A percentile compares a stretch with the other conserved stretches of the same genome.
These are phyloP conservation scores for Ameiurus melas DNA, from an alignment of 2,113 vertebrate species.

Conservation along the genomic window DNA sequence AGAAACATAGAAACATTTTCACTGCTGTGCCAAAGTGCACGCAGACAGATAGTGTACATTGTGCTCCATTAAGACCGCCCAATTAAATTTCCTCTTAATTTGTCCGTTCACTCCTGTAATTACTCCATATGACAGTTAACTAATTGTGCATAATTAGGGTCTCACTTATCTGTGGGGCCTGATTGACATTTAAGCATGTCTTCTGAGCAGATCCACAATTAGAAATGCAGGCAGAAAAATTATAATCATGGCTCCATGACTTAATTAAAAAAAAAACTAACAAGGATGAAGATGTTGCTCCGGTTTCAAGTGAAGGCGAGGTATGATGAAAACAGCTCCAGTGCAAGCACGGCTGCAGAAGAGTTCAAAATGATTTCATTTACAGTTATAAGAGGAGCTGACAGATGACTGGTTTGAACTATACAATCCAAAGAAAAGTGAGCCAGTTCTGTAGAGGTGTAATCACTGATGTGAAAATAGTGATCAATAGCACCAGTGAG, in stretches of 20 bases:
- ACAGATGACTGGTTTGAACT: neutral
- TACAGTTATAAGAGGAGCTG: neutral
- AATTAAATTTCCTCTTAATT: conserved; percentile 63
- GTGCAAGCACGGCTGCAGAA: neutral
- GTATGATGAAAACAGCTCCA: neutral
- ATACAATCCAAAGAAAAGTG: neutral
- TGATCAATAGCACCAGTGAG: conserved; percentile 44
- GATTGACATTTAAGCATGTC: conserved; percentile 65
- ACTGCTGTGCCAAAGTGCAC: conserved; percentile 8
- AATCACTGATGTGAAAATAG: conserved; percentile 33
- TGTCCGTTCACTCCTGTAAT: conserved; percentile 59
- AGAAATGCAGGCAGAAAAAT: conserved; percentile 55
- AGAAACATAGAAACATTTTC: neutral
- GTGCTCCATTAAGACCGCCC: conserved; percentile 54
- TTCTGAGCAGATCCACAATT: conserved; percentile 59
- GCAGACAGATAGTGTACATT: conserved; percentile 24
- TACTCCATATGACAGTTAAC: conserved; percentile 60
- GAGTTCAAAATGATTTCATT: neutral
- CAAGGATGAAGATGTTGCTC: conserved; percentile 40
- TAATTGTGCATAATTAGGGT: conserved; percentile 66
- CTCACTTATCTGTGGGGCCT: conserved; percentile 57
- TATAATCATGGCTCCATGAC: conserved; percentile 41
- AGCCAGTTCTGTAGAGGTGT: neutral
- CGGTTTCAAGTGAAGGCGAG: conserved; percentile 17
- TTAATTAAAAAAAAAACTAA: conserved; percentile 53